Evolutionary conservation across 2,113 vertebrate genomes (phyloP).

Genomic region (Apteryx owenii): DNA sequence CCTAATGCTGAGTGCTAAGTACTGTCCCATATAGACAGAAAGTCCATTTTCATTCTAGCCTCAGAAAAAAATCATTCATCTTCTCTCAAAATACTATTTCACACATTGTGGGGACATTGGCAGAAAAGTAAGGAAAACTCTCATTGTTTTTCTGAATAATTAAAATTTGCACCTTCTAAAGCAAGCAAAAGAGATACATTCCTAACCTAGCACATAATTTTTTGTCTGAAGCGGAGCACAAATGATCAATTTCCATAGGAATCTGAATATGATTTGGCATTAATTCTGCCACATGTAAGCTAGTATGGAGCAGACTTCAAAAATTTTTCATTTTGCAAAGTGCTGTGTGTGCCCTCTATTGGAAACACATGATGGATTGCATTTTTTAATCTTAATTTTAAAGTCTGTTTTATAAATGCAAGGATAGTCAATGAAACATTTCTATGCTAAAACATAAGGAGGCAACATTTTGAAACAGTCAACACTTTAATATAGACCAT

Average conservation of each 20-base stretch:
- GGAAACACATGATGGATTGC: neutral
- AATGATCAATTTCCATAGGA: neutral
- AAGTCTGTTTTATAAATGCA: neutral
- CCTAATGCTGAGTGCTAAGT: neutral
- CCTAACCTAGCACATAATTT: neutral
- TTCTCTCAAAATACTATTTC: neutral
- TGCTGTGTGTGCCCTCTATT: constrained; percentile 9
- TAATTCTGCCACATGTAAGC: neutral
- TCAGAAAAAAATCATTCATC: neutral
- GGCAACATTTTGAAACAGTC: neutral
- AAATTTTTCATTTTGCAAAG: neutral
- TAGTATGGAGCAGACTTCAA: neutral
- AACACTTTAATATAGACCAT: neutral
- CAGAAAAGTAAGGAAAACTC: neutral
- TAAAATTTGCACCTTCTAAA: neutral
- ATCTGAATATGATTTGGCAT: neutral
- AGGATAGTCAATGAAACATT: neutral
- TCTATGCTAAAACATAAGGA: neutral
- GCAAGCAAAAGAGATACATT: neutral
- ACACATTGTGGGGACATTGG: neutral
- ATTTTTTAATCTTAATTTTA: neutral
- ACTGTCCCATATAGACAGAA: neutral
- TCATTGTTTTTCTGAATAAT: neutral
- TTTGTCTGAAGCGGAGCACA: neutral
- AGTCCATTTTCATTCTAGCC: neutral